These are phyloP conservation scores for Bombyx mori DNA, from an alignment of 1,140 invertebrate genomes.

Conservation along the genomic window DNA sequence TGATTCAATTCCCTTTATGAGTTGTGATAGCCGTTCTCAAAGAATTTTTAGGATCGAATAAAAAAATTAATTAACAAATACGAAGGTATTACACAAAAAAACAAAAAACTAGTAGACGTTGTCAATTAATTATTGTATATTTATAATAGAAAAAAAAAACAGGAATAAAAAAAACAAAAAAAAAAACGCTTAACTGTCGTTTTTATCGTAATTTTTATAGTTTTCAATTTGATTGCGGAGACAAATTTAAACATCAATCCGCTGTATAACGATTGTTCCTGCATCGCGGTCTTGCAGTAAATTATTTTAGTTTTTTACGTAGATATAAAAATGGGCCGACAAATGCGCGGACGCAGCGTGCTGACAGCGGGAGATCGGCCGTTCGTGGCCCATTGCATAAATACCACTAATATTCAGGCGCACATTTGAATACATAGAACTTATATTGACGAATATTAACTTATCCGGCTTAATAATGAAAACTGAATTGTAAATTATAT, in stretches of 20 bases:
- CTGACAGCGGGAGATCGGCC: slow-evolving; percentile 36
- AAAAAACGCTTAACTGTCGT: no score
- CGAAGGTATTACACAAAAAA: no score
- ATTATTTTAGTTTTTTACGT: slow-evolving; percentile 28
- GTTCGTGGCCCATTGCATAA: slow-evolving; percentile 44
- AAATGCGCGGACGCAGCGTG: slow-evolving; percentile 36
- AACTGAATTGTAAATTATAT: no score
- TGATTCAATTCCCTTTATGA: no score
- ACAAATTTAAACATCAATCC: slow-evolving; percentile 35
- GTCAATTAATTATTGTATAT: no score
- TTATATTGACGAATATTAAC: slow-evolving; percentile 23
- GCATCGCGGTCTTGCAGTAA: slow-evolving; percentile 22
- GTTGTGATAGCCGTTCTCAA: no score
- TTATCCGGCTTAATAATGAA: slow-evolving; percentile 8
- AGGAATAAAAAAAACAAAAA: no score
- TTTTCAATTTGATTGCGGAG: slow-evolving; percentile 3
- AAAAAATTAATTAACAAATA: no score
- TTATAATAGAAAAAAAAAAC: no score
- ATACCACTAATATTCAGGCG: slow-evolving; percentile 50
- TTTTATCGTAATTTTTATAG: slow-evolving; percentile 2
- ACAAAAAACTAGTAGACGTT: no score
- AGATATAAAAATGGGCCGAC: slow-evolving; percentile 42
- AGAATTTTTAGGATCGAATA: no score
- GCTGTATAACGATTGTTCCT: slow-evolving; percentile 29
- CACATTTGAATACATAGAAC: slow-evolving; percentile 33